Evolutionary conservation across 2,888 invertebrate genomes (phyloP), one percentile per base, ranked within the genome.

Genomic region (Aleiodes leptofemur): DNA sequence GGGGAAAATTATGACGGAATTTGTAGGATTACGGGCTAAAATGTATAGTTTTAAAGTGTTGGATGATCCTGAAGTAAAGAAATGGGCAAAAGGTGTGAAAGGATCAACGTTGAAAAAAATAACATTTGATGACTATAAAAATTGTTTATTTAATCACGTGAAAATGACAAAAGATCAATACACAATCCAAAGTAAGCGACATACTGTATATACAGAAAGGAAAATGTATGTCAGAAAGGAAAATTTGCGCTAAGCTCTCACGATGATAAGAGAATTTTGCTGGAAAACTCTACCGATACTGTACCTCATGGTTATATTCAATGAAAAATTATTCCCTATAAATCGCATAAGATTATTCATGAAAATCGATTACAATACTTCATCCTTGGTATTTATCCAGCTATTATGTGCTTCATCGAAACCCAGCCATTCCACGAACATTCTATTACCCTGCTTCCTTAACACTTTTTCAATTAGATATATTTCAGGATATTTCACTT

Each of bases 301-400:
- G 66, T 80, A 31, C 76, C 78, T 7, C 78, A 83, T 83, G 51
- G 90, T 89, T 78, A 86, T 79, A 87, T 85, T 80, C 89, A 90
- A 80, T 38, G 43, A 53, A 11, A 7, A 16, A 4, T 23, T 43
- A 82, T 80, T 76, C 83, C 81, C 8, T 84, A 78, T 14, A 83
- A 69, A 73, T 82, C 83, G 23, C 80, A 53, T 29, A 11, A 31
- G 1, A 72, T 31, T 53, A 48, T 38, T 13, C 23, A 29, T n/a
- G 4, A 72, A 29, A 51, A 1, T 48, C 14, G 16, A 7, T n/a
- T n/a, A n/a, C n/a, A n/a, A n/a, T n/a, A 16, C 34, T 6, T 23
- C n/a, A 14, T 64, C 29, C 51, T 59, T 51, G 3, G 3, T 68
- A 64, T 78, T 64, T 53, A 76, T 75, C 74, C 77, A 78, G 48